Evolutionary conservation across 2,888 invertebrate species (phyloP), one percentile per base, ranked within the genome.

Genomic region (Peribatodes rhomboidaria): DNA sequence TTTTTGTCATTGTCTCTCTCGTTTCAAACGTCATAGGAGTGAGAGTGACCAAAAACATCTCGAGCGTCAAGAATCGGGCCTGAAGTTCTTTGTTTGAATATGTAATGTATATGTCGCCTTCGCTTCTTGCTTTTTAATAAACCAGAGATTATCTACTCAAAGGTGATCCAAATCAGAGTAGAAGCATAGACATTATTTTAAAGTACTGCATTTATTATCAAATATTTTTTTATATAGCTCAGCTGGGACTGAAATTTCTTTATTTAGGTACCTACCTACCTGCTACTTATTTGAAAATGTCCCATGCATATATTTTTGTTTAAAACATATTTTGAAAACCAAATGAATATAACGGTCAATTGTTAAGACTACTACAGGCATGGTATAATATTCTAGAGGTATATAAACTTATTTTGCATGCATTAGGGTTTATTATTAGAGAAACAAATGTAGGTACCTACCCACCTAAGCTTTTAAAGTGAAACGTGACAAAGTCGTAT

Each of bases 301-400:
- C 49, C 55, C 47, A 31, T 20, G 39, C 22, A 39, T 47, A 42
- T 44, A 9, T 31, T 16, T 31, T 47, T 49, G 41, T n/a, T 31
- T 50, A 39, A 31, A 22, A 20, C 27, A 37, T 58, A 31, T 53
- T 54, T 50, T 55, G 18, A n/a, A 56, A 22, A 39, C 37, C 35
- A 37, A 58, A 63, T 53, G 46, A 56, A 42, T 35, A 39, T 52
- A 50, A 73, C 69, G 67, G 83, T 83, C 81, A 82, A 83, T 82
- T 81, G 74, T 74, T 71, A 78, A 64, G 78, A 78, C 78, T 77
- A 76, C 76, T 78, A n/a, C n/a, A n/a, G n/a, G n/a, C n/a, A n/a
- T n/a, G n/a, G n/a, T 37, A 44, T 57, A 63, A 42, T 76, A n/a
- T n/a, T n/a, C n/a, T n/a, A n/a, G 39, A 46, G 53, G 58, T 35